Conservation (phyloP, 2,797 vertebrate species). For the Dallia pectoralis region DNA sequence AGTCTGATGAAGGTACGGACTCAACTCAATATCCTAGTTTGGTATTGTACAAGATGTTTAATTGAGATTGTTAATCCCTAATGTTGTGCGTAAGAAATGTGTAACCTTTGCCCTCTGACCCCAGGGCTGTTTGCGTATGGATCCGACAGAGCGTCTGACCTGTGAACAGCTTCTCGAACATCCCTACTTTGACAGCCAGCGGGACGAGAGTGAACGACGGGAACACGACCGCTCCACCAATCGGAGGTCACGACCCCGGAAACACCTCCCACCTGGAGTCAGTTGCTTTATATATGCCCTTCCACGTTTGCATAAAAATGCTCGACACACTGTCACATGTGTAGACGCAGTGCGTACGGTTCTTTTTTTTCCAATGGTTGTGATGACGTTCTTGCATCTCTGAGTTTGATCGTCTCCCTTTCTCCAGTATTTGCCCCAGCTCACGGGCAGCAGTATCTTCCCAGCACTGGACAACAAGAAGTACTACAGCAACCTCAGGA, state of each 20-base stretch:
- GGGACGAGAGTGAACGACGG: constrained; percentile 67
- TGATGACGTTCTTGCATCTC: not conserved
- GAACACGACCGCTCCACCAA: constrained; percentile 71
- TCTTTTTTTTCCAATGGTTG: not conserved
- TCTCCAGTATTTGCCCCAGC: constrained; percentile 85
- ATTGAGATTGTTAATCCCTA: not conserved
- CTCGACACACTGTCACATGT: not conserved
- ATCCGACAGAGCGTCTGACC: constrained; percentile 82
- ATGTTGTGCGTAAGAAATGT: not conserved
- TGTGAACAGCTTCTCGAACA: constrained; percentile 90
- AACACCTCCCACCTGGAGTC: constrained; percentile 82
- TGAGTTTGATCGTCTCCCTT: not conserved
- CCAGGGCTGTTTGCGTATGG: constrained; percentile 88
- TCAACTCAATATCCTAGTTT: too few species aligned
- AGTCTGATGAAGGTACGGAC: constrained; percentile 86
- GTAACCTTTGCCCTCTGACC: constrained; percentile 7
- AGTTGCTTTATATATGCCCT: constrained; percentile 34
- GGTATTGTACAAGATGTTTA: too few species aligned
- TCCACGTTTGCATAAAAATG: not conserved
- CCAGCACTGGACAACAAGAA: constrained; percentile 87
- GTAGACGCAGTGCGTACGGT: not conserved
- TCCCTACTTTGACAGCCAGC: constrained; percentile 85
- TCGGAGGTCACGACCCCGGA: constrained; percentile 73
- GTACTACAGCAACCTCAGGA: constrained; percentile 80
- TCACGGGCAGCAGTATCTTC: constrained; percentile 83